phyloP scores from a whole-genome alignment of 2,113 vertebrate species.

The Caracal caracal region DNA sequence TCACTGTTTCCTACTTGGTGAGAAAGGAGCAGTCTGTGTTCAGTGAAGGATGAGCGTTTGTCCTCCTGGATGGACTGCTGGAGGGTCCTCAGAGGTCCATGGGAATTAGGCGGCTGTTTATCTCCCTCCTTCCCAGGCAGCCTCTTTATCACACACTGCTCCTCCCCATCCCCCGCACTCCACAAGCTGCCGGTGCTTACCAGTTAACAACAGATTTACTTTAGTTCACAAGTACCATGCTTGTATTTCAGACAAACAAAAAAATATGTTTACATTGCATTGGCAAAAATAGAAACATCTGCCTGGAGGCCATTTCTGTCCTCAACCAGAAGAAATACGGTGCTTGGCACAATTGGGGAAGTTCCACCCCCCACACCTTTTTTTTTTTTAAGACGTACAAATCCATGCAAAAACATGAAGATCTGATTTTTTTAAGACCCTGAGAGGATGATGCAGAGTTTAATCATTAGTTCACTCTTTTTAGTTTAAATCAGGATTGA shows the following conservation, averaged over 20 bases:
- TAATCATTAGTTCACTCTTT: neutral
- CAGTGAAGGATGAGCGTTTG: neutral
- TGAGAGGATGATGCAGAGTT: neutral
- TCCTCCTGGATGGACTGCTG: neutral
- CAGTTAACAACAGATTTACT: neutral
- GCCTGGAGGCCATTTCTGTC: neutral
- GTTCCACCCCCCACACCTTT: neutral
- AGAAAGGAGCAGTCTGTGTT: neutral
- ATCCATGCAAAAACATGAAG: neutral
- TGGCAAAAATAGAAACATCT: slow-evolving; percentile 2
- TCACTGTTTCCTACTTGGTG: neutral
- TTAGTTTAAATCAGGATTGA: slow-evolving; percentile 8
- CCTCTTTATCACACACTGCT: neutral
- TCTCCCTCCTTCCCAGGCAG: neutral
- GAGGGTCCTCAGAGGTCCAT: neutral
- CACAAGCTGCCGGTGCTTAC: fast-evolving
- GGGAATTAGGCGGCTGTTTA: neutral
- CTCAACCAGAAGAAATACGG: neutral
- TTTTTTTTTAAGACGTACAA: neutral
- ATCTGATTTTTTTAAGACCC: neutral
- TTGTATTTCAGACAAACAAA: neutral
- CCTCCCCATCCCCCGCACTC: neutral
- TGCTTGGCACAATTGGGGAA: neutral
- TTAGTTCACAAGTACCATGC: neutral
- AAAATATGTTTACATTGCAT: neutral